Base-by-base conservation (phyloP, 2,888 invertebrate genomes). In the Rhaphigaster nebulosa region DNA sequence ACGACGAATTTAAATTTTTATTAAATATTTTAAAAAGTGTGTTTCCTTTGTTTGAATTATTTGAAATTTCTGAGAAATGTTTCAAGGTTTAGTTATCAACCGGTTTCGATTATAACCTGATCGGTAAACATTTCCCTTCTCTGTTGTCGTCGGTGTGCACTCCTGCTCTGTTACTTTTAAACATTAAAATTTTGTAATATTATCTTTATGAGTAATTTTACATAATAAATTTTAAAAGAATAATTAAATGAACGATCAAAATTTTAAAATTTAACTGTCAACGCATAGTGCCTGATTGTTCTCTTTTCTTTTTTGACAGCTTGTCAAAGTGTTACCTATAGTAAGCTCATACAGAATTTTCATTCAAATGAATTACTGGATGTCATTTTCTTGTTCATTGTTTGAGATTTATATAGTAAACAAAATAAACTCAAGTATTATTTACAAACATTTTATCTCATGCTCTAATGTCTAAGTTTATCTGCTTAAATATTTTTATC, bases 81-180 rank as follows among this genome's bases (percentile, higher is more conserved):
- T 76, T 76, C 70, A 76, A 76, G 70, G 70, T 76, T 76, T 76
- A 76, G 34, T 38, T 76, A 38, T 76, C 26, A 76, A 76, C 70
- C 70, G 70, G 70, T 76, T 76, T 76, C 0, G 70, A 38, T 76
- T 76, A 38, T 76, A 76, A 76, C 70, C 70, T 76, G 6, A 38
- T 76, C 34, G 70, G 38, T 76, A 76, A 76, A 38, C 70, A 76
- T 29, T 65, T 65, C 65, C 70, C 70, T 70, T 70, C 70, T 38
- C 38, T 76, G 70, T 38, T 76, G 34, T 76, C 20, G 20, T 76
- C 13, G 6, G 1, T 18, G 1, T 70, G 70, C 6, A 34, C 34
- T 18, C 18, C 26, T n/a, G n/a, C n/a, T n/a, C n/a, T n/a, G n/a
- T n/a, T n/a, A n/a, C n/a, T n/a, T n/a, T n/a, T n/a, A n/a, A 26